Conservation (phyloP, 2,113 vertebrate genomes). For the Polypterus bichir region DNA sequence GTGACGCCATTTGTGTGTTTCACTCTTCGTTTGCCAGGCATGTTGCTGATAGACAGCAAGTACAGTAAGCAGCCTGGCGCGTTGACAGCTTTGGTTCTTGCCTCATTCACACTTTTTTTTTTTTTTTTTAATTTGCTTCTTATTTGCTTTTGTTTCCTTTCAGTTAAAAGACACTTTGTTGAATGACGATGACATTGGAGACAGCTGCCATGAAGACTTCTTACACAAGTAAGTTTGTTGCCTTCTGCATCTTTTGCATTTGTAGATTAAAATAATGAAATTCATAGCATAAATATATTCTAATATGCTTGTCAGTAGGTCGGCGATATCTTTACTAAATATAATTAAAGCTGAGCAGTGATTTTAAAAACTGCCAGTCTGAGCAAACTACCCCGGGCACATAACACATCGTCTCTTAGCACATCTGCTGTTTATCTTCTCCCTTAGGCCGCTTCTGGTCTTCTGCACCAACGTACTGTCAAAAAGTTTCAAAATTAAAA, state of each 20-base stretch:
- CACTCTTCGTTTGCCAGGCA: no score
- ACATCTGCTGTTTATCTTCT: no score
- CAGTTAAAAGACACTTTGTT: slow-evolving; percentile 81
- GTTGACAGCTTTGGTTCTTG: background rate
- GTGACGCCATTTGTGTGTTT: no score
- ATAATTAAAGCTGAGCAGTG: background rate
- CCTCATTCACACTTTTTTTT: slow-evolving; percentile 20
- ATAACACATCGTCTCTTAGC: no score
- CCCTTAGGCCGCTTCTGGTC: no score
- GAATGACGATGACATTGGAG: slow-evolving; percentile 93
- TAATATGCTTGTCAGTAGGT: background rate
- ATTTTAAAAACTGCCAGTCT: no score
- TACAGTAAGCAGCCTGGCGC: no score
- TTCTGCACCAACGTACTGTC: no score
- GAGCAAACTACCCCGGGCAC: no score
- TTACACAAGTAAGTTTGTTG: slow-evolving; percentile 76
- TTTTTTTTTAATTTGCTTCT: slow-evolving; percentile 20
- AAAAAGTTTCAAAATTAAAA: no score
- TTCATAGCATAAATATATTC: background rate
- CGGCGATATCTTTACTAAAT: background rate
- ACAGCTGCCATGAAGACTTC: slow-evolving; percentile 91
- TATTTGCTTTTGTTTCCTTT: slow-evolving; percentile 20
- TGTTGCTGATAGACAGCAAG: no score
- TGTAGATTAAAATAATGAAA: background rate
- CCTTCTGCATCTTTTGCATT: slow-evolving; percentile 20